phyloP scores from a whole-genome alignment of 2,888 invertebrate genomes.

The Andrena camellia region DNA sequence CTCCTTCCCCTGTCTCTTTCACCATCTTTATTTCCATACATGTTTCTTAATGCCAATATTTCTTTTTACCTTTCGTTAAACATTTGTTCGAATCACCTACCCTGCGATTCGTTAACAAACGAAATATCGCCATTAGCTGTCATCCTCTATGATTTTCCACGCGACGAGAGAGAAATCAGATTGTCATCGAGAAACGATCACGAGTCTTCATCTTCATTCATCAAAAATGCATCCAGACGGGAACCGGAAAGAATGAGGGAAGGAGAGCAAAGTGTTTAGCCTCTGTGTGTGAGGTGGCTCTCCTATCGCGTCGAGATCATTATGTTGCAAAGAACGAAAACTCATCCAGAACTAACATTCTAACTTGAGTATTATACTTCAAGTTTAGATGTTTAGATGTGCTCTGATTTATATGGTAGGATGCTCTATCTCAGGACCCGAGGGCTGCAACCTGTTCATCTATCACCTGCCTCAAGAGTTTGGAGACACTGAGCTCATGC shows the following conservation, averaged over 20 bases:
- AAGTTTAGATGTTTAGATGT: slow-evolving; percentile 85
- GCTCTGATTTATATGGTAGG: slow-evolving; percentile 88
- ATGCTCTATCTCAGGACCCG: slow-evolving; percentile 98
- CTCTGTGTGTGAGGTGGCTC: slow-evolving; percentile 45
- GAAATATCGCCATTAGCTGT: slow-evolving; percentile 21
- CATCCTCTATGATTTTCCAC: slow-evolving; percentile 44
- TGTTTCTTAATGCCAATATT: not conserved
- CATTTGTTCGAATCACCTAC: not conserved
- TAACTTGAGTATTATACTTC: slow-evolving; percentile 85
- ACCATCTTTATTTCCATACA: not conserved
- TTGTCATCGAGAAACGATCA: slow-evolving; percentile 58
- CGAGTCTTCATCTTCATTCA: slow-evolving; percentile 67
- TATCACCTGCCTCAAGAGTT: slow-evolving; percentile 99
- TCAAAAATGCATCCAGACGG: slow-evolving; percentile 51
- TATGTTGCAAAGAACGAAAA: slow-evolving; percentile 69
- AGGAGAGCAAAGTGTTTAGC: slow-evolving; percentile 51
- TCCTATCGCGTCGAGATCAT: slow-evolving; percentile 64
- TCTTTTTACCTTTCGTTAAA: not conserved
- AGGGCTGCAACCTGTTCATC: slow-evolving; percentile 99
- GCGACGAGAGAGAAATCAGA: slow-evolving; percentile 68
- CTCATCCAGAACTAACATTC: slow-evolving; percentile 82
- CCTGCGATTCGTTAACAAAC: slow-evolving; percentile 22
- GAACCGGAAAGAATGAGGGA: slow-evolving; percentile 31
- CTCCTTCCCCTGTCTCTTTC: not conserved
- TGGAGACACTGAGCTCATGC: slow-evolving; percentile 99